Evolutionary conservation across 2,113 vertebrate genomes (phyloP).

Genomic region (Phylloscopus trochilus): DNA sequence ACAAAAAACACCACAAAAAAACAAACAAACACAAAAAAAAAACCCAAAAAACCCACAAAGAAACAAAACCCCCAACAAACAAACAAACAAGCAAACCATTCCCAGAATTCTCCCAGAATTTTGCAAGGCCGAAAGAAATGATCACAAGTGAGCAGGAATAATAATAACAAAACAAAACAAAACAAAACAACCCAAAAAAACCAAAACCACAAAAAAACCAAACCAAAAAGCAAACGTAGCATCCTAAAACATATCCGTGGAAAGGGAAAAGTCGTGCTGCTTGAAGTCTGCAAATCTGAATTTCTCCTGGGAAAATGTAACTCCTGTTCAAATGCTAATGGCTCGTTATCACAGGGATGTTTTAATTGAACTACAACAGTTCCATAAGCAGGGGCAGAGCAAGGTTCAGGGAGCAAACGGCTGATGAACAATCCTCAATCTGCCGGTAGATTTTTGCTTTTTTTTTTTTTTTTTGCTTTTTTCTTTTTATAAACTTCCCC

Average conservation of each 20-base stretch:
- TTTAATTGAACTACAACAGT: conserved; percentile 18
- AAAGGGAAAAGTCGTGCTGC: not conserved
- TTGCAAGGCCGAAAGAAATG: not conserved
- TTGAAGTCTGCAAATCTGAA: conserved; percentile 2
- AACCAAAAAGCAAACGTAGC: not conserved
- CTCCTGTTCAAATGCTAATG: conserved; percentile 36
- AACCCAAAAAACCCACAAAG: too few species aligned
- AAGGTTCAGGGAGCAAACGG: conserved; percentile 30
- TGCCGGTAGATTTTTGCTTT: conserved; percentile 1
- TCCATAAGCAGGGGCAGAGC: not conserved
- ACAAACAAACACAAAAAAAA: too few species aligned
- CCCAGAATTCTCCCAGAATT: not conserved
- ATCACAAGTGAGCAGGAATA: not conserved
- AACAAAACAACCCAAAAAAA: fast-evolving
- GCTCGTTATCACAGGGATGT: not conserved
- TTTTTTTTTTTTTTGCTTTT: not conserved
- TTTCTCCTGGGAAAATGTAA: not conserved
- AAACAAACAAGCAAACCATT: too few species aligned
- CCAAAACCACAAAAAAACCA: too few species aligned
- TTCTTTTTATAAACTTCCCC: not conserved
- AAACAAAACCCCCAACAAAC: too few species aligned
- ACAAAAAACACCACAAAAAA: too few species aligned
- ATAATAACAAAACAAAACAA: not conserved
- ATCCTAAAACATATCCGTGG: not conserved
- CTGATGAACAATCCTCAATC: not conserved